Evolutionary conservation across 2,113 vertebrate genomes (phyloP).

Genomic region (Hippocampus guttulatus): DNA sequence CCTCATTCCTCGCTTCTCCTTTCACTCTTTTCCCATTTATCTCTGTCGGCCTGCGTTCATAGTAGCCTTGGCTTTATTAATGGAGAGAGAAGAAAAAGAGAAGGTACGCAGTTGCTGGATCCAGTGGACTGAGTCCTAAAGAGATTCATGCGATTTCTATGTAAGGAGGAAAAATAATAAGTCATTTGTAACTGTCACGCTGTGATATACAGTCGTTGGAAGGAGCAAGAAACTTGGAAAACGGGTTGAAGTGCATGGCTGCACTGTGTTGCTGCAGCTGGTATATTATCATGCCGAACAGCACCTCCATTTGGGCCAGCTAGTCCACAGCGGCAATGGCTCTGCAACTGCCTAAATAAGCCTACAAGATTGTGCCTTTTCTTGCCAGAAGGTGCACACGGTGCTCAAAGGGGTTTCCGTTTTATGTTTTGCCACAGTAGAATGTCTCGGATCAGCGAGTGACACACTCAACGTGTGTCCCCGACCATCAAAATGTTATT

Average conservation of each 20-base stretch:
- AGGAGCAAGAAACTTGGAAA: slow-evolving; percentile 7
- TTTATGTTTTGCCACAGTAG: slow-evolving; percentile 3
- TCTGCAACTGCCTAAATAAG: slow-evolving; percentile 38
- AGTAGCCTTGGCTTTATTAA: slow-evolving; percentile 50
- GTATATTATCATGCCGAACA: slow-evolving; percentile 56
- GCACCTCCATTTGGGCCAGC: slow-evolving; percentile 38
- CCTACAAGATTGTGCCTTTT: slow-evolving; percentile 23
- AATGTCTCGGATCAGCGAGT: slow-evolving; percentile 2
- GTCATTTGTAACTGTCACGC: neutral
- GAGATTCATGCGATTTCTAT: slow-evolving; percentile 1
- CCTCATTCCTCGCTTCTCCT: slow-evolving; percentile 24
- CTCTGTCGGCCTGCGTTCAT: slow-evolving; percentile 51
- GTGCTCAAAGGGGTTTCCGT: neutral
- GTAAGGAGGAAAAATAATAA: slow-evolving; percentile 6
- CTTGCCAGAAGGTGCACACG: slow-evolving; percentile 18
- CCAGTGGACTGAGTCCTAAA: slow-evolving; percentile 17
- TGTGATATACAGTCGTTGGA: neutral
- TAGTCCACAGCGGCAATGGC: slow-evolving; percentile 29
- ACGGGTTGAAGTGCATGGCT: slow-evolving; percentile 15
- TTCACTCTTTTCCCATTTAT: slow-evolving; percentile 53
- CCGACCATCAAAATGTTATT: slow-evolving; percentile 6
- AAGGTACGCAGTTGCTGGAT: slow-evolving; percentile 17
- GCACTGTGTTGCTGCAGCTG: slow-evolving; percentile 53
- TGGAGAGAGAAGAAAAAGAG: slow-evolving; percentile 24
- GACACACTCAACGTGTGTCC: neutral